Conservation (phyloP, 2,888 invertebrate genomes). For the Clunio marinus region DNA sequence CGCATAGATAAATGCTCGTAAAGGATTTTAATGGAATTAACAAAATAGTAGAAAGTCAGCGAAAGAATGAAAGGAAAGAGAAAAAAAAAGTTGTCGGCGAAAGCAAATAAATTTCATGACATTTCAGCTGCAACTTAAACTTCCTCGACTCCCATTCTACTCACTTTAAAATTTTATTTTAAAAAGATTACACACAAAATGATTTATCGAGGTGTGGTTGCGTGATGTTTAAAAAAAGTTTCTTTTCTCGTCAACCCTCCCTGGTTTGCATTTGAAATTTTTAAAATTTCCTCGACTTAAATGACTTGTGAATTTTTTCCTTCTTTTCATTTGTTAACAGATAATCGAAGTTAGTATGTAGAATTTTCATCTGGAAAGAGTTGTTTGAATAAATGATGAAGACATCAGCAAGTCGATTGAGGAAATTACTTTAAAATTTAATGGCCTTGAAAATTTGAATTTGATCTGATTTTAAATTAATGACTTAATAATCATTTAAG, state of each 20-base stretch:
- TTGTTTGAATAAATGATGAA: conserved; percentile 25
- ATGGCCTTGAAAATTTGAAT: conserved; percentile 36
- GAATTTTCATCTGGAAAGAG: conserved; percentile 14
- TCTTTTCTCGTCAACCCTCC: conserved; percentile 1
- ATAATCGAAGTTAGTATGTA: too few relatives aligned
- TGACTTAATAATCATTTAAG: conserved; percentile 33
- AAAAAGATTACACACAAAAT: conserved; percentile 4
- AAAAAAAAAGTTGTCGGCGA: too few relatives aligned
- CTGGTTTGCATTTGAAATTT: not conserved
- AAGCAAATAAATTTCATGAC: too few relatives aligned
- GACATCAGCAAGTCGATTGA: conserved; percentile 8
- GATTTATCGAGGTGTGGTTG: conserved; percentile 35
- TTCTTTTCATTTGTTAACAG: not conserved
- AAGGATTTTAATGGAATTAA: not conserved
- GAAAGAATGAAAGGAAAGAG: too few relatives aligned
- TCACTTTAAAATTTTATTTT: too few relatives aligned
- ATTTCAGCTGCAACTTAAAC: too few relatives aligned
- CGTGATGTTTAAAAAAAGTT: conserved; percentile 1
- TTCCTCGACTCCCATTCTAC: too few relatives aligned
- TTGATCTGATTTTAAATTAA: conserved; percentile 28
- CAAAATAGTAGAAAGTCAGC: too few relatives aligned
- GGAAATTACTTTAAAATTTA: conserved; percentile 37
- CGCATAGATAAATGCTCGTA: conserved; percentile 1
- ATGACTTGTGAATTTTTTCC: conserved; percentile 36
- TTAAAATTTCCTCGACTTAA: conserved; percentile 18